phyloP scores from a whole-genome alignment of 2,888 invertebrate species.

The Camponotus fellah region DNA sequence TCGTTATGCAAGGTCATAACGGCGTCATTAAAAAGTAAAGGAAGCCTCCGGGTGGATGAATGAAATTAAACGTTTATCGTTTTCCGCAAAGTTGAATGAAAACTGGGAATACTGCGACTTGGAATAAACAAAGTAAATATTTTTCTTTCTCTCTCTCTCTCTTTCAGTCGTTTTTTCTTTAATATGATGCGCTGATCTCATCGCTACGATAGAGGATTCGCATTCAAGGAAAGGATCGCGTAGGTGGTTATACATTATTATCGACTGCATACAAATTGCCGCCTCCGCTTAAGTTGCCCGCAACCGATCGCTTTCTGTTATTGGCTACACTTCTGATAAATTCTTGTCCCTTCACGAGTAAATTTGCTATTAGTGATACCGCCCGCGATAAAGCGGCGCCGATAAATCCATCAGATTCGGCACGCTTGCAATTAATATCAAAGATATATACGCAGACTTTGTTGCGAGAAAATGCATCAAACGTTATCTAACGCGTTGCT shows the following conservation, averaged over 20 bases:
- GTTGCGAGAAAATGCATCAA: neutral
- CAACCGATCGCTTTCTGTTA: slow-evolving; percentile 76
- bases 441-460: neutral
- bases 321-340: slow-evolving; percentile 78
- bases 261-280: slow-evolving; percentile 75
- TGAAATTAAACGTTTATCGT: neutral
- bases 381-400: slow-evolving; percentile 68
- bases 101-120: neutral
- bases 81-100: neutral
- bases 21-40: neutral
- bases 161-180: neutral
- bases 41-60: neutral
- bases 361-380: slow-evolving; percentile 70
- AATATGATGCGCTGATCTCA: neutral
- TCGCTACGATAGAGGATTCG: neutral
- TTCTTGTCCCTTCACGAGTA: slow-evolving; percentile 67
- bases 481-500: neutral
- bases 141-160: neutral
- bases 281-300: slow-evolving; percentile 65
- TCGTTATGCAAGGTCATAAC: neutral
- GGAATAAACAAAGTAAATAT: neutral
- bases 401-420: slow-evolving; percentile 72
- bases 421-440: slow-evolving; percentile 64
- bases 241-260: slow-evolving; percentile 71
- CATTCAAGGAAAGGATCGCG: slow-evolving; percentile 38